Percentiles rank a stretch among this genome's conserved stretches.
phyloP scores from a whole-genome alignment of 1,140 invertebrate genomes.

The Orussus abietinus region DNA sequence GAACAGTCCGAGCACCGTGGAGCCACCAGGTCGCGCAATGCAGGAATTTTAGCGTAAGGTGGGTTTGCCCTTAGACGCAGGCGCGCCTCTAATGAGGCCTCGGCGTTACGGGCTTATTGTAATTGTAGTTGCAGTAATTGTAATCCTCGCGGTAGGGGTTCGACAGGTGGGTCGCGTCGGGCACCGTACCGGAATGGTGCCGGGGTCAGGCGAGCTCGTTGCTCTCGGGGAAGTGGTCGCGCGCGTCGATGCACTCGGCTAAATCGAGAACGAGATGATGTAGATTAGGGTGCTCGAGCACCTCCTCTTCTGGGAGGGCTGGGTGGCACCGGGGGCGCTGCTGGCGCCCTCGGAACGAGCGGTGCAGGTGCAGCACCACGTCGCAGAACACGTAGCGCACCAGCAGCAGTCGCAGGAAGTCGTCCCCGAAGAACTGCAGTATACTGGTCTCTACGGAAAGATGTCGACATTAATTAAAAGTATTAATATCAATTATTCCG shows the following conservation, averaged over 20 bases:
- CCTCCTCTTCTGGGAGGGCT: constrained; percentile 78
- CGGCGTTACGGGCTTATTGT: constrained; percentile 50
- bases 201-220: constrained; percentile 70
- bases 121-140: constrained; percentile 49
- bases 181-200: constrained; percentile 42
- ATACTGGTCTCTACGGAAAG: constrained; percentile 67
- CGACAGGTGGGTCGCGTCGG: constrained; percentile 34
- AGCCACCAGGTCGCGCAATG: too few species aligned
- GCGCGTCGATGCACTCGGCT: constrained; percentile 75
- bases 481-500: constrained; percentile 26
- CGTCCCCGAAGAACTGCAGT: constrained; percentile 88
- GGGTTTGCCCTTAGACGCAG: too few species aligned
- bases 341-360: constrained; percentile 74
- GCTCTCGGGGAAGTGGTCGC: constrained; percentile 68
- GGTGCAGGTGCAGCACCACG: constrained; percentile 80
- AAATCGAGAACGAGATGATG: constrained; percentile 79
- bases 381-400: constrained; percentile 92
- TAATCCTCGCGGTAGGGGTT: constrained; percentile 44
- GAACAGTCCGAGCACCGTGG: too few species aligned
- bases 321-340: constrained; percentile 84
- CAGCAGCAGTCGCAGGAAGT: constrained; percentile 84
- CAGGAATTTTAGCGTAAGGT: too few species aligned
- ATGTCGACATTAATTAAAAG: not conserved
- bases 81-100: constrained; percentile 48
- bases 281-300: constrained; percentile 83